Evolutionary conservation across 2,888 invertebrate species (phyloP).

Genomic region (Metopia argyrocephala): DNA sequence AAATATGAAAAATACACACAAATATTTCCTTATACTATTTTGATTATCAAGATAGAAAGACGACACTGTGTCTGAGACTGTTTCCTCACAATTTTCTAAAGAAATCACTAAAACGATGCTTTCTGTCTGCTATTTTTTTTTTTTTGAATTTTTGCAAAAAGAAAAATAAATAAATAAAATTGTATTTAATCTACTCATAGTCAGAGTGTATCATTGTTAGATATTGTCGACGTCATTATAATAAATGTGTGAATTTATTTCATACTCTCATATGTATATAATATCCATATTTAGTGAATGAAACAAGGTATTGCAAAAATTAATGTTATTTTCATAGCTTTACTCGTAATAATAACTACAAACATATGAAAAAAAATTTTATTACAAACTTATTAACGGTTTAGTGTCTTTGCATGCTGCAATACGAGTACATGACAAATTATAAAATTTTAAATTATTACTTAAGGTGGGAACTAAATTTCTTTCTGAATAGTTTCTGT

Average conservation of each 20-base stretch:
- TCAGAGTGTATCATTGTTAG: background rate
- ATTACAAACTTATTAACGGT: too few relatives aligned
- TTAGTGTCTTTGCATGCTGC: too few relatives aligned
- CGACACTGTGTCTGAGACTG: background rate
- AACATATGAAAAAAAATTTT: too few relatives aligned
- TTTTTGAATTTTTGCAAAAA: too few relatives aligned
- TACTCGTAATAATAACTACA: too few relatives aligned
- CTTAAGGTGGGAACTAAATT: too few relatives aligned
- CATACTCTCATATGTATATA: background rate
- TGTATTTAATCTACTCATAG: background rate
- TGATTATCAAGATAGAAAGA: background rate
- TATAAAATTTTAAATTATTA: too few relatives aligned
- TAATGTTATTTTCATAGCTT: too few relatives aligned
- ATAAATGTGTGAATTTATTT: slow-evolving; percentile 10
- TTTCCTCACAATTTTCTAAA: slow-evolving; percentile 40
- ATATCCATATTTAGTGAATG: background rate
- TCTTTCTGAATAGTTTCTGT: too few relatives aligned
- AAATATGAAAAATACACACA: background rate
- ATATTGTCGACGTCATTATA: background rate
- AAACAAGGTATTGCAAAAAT: background rate
- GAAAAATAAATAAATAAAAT: background rate
- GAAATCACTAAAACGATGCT: slow-evolving; percentile 8
- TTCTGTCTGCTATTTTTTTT: background rate
- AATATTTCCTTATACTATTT: background rate
- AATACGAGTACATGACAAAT: too few relatives aligned